These are phyloP conservation scores for Drosophila setosimentum DNA, from an alignment of 2,888 invertebrate species.

Conservation along the genomic window DNA sequence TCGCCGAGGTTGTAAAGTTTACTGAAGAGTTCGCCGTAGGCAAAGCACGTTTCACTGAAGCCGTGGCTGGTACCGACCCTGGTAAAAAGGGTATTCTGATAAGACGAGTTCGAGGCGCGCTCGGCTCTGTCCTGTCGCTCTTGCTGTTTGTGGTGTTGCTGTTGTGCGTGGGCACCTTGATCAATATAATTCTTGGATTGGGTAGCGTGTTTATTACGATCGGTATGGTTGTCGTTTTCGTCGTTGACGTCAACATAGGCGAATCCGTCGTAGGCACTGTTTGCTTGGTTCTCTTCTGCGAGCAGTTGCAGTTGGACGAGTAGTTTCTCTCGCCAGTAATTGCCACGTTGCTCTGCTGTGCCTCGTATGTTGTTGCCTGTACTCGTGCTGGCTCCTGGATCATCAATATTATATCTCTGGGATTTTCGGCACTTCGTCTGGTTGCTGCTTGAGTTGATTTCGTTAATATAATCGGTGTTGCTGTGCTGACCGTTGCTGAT, in stretches of 20 bases:
- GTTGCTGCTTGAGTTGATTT: slow-evolving; percentile 55
- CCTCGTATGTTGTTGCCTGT: slow-evolving; percentile 63
- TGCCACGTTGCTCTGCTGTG: neutral
- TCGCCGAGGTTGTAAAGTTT: slow-evolving; percentile 58
- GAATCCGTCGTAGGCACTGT: slow-evolving; percentile 56
- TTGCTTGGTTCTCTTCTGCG: slow-evolving; percentile 62
- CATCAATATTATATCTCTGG: slow-evolving; percentile 80
- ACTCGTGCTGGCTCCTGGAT: slow-evolving; percentile 81
- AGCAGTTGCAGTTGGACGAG: slow-evolving; percentile 63
- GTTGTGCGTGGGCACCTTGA: slow-evolving; percentile 59
- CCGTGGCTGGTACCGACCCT: slow-evolving; percentile 73
- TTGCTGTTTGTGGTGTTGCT: slow-evolving; percentile 32
- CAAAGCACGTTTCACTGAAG: slow-evolving; percentile 70
- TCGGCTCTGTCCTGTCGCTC: slow-evolving; percentile 64
- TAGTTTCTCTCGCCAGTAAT: slow-evolving; percentile 50
- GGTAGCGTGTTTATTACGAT: slow-evolving; percentile 67
- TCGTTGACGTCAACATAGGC: slow-evolving; percentile 29
- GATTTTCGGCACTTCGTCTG: slow-evolving; percentile 73
- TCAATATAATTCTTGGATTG: slow-evolving; percentile 68
- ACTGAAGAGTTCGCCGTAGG: slow-evolving; percentile 59
- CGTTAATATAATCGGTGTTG: slow-evolving; percentile 38
- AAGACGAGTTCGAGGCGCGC: slow-evolving; percentile 69
- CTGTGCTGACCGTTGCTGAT: slow-evolving; percentile 27
- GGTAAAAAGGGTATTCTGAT: slow-evolving; percentile 83
- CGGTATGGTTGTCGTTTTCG: slow-evolving; percentile 59